Conservation (phyloP, 2,113 vertebrate genomes). For the Orthochromis malagaraziensis region DNA sequence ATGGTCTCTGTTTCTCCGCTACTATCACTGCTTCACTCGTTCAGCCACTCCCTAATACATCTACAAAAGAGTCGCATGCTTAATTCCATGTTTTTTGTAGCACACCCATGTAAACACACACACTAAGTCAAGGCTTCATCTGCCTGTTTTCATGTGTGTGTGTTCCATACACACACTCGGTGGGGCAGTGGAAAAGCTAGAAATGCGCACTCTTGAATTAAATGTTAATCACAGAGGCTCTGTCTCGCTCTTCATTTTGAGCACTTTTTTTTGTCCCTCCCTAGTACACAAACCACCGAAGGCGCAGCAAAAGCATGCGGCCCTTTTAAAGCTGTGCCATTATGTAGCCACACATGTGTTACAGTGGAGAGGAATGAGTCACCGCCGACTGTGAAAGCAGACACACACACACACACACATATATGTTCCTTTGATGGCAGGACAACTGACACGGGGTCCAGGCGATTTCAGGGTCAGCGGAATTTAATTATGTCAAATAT, state of each 20-base stretch:
- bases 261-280: constrained; percentile 24
- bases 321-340: constrained; percentile 33
- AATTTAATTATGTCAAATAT: constrained; percentile 35
- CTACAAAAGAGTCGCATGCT: neutral
- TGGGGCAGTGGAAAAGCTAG: constrained; percentile 4
- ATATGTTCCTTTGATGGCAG: neutral
- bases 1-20: constrained; percentile 2
- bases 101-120: neutral
- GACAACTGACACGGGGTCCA: constrained; percentile 21
- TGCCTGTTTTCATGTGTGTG: neutral
- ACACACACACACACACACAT: neutral
- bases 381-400: neutral
- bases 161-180: neutral
- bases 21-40: neutral
- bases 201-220: neutral
- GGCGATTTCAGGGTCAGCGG: constrained; percentile 7
- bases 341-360: constrained; percentile 15
- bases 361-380: constrained; percentile 44
- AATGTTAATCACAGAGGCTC: constrained; percentile 17
- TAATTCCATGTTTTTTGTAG: neutral
- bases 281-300: constrained; percentile 17
- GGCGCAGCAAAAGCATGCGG: neutral
- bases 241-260: neutral
- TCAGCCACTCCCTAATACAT: neutral
- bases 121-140: neutral